Conservation (phyloP, 1,140 invertebrate species). For the Ylistrum balloti region DNA sequence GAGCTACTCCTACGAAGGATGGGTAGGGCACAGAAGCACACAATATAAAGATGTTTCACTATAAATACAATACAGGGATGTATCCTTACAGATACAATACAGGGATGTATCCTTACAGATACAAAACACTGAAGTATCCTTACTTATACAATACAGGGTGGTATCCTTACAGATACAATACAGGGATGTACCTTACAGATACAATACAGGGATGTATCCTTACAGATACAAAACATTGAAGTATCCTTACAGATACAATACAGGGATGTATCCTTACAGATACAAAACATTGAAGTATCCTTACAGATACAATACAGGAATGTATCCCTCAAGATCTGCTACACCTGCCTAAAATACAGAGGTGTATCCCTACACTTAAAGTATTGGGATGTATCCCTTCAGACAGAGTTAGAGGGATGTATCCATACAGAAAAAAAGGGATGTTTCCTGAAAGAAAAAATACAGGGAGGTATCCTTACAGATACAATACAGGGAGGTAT, state of each 20-base stretch:
- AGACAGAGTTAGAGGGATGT: neutral
- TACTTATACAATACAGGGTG: neutral
- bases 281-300: neutral
- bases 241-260: neutral
- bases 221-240: neutral
- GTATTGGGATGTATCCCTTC: neutral
- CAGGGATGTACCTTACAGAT: neutral
- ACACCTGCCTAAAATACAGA: too few relatives aligned
- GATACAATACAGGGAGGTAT: constrained; percentile 2
- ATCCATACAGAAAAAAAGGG: neutral
- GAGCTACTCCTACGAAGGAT: neutral
- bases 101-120: neutral
- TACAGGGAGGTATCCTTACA: constrained; percentile 1
- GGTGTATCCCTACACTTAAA: neutral
- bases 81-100: neutral
- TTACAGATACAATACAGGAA: neutral
- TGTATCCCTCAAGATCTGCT: neutral
- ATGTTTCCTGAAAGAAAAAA: neutral
- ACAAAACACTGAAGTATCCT: neutral
- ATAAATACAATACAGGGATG: neutral
- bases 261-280: neutral
- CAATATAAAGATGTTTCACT: neutral
- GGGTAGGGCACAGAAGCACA: neutral
- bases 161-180: neutral
- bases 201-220: constrained; percentile 27